phyloP scores from a whole-genome alignment of 2,797 vertebrate genomes.

The Crenuchus spilurus region DNA sequence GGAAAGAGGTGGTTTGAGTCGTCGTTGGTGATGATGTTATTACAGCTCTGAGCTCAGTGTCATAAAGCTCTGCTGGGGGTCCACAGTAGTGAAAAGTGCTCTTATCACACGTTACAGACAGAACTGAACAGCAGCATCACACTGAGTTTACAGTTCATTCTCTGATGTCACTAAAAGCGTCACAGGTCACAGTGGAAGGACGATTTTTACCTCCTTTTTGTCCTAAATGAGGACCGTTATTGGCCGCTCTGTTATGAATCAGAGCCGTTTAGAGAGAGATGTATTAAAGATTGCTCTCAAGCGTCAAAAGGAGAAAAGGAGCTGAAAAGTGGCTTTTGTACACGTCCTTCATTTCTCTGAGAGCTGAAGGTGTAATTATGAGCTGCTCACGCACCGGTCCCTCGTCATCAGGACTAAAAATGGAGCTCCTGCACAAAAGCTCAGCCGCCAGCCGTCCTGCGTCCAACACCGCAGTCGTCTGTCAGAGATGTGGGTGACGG shows the following conservation, averaged over 20 bases:
- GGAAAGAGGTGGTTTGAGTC: too few species aligned
- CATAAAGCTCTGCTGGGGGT: too few species aligned
- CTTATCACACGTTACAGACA: too few species aligned
- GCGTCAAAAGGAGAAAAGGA: background rate
- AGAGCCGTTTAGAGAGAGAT: background rate
- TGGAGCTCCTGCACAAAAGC: constrained; percentile 53
- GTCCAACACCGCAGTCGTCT: constrained; percentile 55
- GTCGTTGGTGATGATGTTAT: too few species aligned
- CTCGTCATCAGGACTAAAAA: constrained; percentile 64
- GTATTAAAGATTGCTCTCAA: constrained; percentile 33
- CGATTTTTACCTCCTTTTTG: background rate
- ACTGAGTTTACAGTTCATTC: background rate
- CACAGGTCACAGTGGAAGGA: background rate
- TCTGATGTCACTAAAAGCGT: background rate
- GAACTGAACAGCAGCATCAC: too few species aligned
- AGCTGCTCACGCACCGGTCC: constrained; percentile 38
- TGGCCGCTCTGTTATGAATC: constrained; percentile 13
- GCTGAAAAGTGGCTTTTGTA: constrained; percentile 28
- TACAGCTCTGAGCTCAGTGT: too few species aligned
- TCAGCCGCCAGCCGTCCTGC: constrained; percentile 56
- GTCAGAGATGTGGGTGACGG: constrained; percentile 57
- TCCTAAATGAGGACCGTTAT: constrained; percentile 20
- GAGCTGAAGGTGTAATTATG: constrained; percentile 58
- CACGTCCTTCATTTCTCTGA: constrained; percentile 47
- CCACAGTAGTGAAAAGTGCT: too few species aligned